Base-by-base conservation (phyloP, 2,888 invertebrate species). In the Caenorhabditis afra region DNA sequence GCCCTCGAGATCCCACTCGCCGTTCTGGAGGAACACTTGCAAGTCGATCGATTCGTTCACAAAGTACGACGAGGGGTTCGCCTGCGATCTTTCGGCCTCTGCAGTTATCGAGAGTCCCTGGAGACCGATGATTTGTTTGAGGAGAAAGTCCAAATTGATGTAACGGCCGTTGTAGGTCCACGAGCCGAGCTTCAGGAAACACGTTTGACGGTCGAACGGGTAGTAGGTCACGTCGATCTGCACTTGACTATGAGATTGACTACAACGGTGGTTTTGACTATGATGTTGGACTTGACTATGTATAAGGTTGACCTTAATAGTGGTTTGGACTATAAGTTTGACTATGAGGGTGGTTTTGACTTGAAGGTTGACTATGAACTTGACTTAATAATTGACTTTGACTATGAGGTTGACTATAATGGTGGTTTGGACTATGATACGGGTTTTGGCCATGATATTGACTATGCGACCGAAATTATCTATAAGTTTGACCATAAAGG, bases 201-300 rank as follows among this genome's bases (percentile, higher is more conserved):
- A 85, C 1, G 84, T 85, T 50, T 85, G 85, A 22, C 47, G 64
- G 41, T 84, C 85, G 29, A 85, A 85, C 14, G 85, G 85, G 64
- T 84, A 85, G 41, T 84, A 85, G n/a, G 85, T 85, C 37, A 85
- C 81, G 55, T 85, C 85, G 10, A 85, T 84, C 76, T 83, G 65
- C 20, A 68, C 29, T 7, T 3, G 29, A 29, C 29, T 29, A 3
- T 29, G 7, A n/a, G n/a, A n/a, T n/a, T n/a, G n/a, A n/a, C n/a
- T n/a, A n/a, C n/a, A n/a, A n/a, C n/a, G n/a, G n/a, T n/a, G n/a
- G n/a, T n/a, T n/a, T n/a, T n/a, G n/a, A n/a, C n/a, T n/a, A n/a
- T n/a, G n/a, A n/a, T n/a, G n/a, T n/a, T n/a, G n/a, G n/a, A n/a
- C n/a, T n/a, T n/a, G n/a, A n/a, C n/a, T n/a, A n/a, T n/a, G n/a